These are phyloP conservation scores for Escarpia spicata DNA, from an alignment of 2,888 invertebrate genomes.

Conservation along the genomic window DNA sequence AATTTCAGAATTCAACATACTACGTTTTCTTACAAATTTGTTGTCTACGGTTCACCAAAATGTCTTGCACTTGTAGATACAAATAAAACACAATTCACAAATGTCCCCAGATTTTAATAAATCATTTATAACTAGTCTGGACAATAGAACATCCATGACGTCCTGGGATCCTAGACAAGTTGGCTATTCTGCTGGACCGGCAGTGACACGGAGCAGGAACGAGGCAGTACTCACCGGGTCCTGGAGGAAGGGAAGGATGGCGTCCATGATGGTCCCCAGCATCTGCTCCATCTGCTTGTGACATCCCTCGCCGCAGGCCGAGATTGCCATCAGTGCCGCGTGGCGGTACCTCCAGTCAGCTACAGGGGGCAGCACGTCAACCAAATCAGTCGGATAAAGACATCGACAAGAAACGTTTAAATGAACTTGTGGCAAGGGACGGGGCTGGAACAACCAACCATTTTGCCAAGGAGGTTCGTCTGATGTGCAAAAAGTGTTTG, in stretches of 20 bases:
- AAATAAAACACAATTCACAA: too few species aligned
- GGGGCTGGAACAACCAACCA: too few species aligned
- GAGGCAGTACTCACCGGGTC: slow-evolving; percentile 76
- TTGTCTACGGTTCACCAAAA: too few species aligned
- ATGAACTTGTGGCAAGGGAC: too few species aligned
- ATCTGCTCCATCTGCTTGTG: slow-evolving; percentile 97
- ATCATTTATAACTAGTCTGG: too few species aligned
- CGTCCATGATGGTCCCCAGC: slow-evolving; percentile 91
- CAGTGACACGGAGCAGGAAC: background rate
- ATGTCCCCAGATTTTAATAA: too few species aligned
- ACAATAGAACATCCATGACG: too few species aligned
- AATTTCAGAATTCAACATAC: too few species aligned
- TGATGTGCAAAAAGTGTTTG: too few species aligned
- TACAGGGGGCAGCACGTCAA: background rate
- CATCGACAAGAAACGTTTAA: background rate
- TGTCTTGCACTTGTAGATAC: too few species aligned
- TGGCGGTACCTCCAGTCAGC: slow-evolving; percentile 74
- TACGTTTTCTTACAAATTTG: too few species aligned
- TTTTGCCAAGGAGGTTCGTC: too few species aligned
- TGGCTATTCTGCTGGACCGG: background rate
- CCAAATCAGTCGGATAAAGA: background rate
- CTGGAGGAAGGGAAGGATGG: slow-evolving; percentile 84
- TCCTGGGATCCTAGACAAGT: background rate
- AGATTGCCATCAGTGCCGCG: slow-evolving; percentile 98
- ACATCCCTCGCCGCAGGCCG: slow-evolving; percentile 97